A percentile compares a stretch with the other conserved stretches of the same genome.
Conservation (phyloP, 2,113 vertebrate genomes). For the Hiodon tergisus region DNA sequence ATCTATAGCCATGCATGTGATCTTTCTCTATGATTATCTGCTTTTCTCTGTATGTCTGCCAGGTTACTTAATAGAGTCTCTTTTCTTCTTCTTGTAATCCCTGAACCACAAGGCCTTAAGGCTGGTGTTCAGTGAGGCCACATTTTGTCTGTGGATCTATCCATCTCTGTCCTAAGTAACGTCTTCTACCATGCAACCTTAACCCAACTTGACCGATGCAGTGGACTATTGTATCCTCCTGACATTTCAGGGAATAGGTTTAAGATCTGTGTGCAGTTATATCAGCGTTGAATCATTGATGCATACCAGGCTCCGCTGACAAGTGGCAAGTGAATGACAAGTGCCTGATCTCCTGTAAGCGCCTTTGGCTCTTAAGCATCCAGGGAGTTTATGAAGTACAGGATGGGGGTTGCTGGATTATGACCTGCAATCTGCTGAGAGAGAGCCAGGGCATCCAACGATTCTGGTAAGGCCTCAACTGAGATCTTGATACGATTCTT, state of each 20-base stretch:
- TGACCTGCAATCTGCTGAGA: slow-evolving; percentile 44
- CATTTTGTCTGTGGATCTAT: not conserved
- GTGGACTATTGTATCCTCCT: not conserved
- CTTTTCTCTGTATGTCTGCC: not conserved
- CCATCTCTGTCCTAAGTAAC: slow-evolving; percentile 9
- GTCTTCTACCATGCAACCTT: not conserved
- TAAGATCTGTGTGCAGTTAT: slow-evolving; percentile 1
- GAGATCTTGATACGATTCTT: too few species aligned
- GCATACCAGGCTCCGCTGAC: not conserved
- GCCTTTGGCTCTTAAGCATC: slow-evolving; percentile 23
- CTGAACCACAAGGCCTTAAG: not conserved
- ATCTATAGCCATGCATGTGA: not conserved
- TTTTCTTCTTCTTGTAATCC: not conserved
- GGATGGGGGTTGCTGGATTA: slow-evolving; percentile 45
- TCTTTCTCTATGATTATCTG: not conserved
- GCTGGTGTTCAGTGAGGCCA: not conserved
- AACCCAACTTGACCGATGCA: not conserved
- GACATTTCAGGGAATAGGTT: not conserved
- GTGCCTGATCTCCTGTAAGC: slow-evolving; percentile 17
- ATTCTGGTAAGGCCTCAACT: not conserved
- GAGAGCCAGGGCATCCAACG: slow-evolving; percentile 5
- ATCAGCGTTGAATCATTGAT: slow-evolving; percentile 19
- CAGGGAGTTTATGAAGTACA: slow-evolving; percentile 34
- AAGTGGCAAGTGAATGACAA: slow-evolving; percentile 39
- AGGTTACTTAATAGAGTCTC: not conserved